Evolutionary conservation across 1,140 invertebrate genomes (phyloP).

Genomic region (Phenacoccus solenopsis): DNA sequence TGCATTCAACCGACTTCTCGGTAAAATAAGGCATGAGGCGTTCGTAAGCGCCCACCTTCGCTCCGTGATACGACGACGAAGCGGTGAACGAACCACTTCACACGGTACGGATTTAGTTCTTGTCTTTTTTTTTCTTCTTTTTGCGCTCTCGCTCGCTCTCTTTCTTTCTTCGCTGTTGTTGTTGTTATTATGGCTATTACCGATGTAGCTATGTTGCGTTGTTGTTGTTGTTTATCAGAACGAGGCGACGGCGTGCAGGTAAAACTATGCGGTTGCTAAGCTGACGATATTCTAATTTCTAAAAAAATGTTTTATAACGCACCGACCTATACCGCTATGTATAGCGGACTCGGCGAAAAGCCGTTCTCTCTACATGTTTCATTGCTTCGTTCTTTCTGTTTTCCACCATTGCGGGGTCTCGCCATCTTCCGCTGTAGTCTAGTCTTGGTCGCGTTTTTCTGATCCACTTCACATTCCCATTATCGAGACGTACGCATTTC

Average conservation of each 20-base stretch:
- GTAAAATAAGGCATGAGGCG: not conserved
- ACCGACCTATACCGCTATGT: not conserved
- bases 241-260: not conserved
- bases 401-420: too few species aligned
- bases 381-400: too few species aligned
- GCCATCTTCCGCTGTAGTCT: too few species aligned
- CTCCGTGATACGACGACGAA: not conserved
- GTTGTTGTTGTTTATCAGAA: not conserved
- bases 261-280: slow-evolving; percentile 1
- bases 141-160: not conserved
- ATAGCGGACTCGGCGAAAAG: not conserved
- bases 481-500: too few species aligned
- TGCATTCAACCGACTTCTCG: slow-evolving; percentile 15
- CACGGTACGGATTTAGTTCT: slow-evolving; percentile 7
- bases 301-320: not conserved
- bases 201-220: not conserved
- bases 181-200: not conserved
- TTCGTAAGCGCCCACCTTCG: slow-evolving; percentile 8
- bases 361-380: too few species aligned
- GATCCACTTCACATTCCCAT: too few species aligned
- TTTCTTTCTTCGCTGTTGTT: not conserved
- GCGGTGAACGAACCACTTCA: slow-evolving; percentile 11
- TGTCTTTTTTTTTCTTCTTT: not conserved
- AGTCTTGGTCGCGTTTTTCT: too few species aligned
- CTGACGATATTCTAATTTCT: slow-evolving; percentile 2